These are phyloP conservation scores for Epinephelus malabaricus DNA, from an alignment of 2,797 vertebrate genomes.

Conservation along the genomic window DNA sequence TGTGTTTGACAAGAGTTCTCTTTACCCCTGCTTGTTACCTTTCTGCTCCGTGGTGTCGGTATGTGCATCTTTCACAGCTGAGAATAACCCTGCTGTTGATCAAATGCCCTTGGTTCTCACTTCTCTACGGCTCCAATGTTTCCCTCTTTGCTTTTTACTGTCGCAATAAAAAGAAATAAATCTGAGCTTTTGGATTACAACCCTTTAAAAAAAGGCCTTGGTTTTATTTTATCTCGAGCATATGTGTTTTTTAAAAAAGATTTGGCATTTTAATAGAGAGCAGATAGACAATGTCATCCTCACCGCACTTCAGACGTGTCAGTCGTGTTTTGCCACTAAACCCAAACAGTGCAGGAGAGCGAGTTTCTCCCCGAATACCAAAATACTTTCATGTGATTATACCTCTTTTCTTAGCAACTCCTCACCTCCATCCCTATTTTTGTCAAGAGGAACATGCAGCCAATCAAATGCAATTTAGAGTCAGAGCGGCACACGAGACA, in stretches of 20 bases:
- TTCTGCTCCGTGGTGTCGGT: constrained; percentile 14
- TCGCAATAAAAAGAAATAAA: constrained; percentile 21
- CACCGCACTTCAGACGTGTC: neutral
- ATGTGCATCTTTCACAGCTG: constrained; percentile 22
- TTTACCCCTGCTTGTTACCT: constrained; percentile 38
- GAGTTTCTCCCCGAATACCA: constrained; percentile 35
- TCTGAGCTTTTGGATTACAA: neutral
- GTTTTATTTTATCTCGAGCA: constrained; percentile 8
- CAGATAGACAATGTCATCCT: constrained; percentile 10
- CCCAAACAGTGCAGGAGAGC: neutral
- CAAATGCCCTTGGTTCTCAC: constrained; percentile 29
- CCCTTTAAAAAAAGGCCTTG: neutral
- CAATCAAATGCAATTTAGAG: constrained; percentile 55
- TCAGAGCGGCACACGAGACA: constrained; percentile 44
- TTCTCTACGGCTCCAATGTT: constrained; percentile 12
- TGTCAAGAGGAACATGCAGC: constrained; percentile 42
- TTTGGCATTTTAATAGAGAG: constrained; percentile 44
- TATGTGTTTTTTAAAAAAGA: constrained; percentile 14
- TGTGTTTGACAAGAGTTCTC: constrained; percentile 39
- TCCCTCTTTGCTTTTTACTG: constrained; percentile 8
- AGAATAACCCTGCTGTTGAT: constrained; percentile 40
- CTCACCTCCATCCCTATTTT: constrained; percentile 43
- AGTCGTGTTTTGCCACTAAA: neutral
- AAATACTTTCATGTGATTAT: constrained; percentile 49
- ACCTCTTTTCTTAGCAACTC: constrained; percentile 33